Percentiles rank a stretch among this genome's conserved stretches.
phyloP scores from a whole-genome alignment of 2,888 invertebrate species.

The Hylaea fasciaria region DNA sequence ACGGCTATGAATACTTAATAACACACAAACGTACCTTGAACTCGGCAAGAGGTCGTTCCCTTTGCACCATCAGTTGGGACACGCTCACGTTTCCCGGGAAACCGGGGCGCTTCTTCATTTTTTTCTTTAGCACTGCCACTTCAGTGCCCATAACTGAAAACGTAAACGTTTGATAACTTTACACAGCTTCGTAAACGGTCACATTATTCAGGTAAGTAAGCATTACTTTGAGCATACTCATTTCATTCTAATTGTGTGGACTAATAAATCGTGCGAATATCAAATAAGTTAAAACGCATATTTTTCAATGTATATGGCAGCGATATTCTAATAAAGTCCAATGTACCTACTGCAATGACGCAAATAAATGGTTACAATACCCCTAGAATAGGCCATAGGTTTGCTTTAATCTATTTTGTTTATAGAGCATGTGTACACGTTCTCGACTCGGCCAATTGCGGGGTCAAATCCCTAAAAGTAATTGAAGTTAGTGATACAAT shows the following conservation, averaged over 20 bases:
- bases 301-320: no score
- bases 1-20: constrained; percentile 65
- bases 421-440: constrained; percentile 32
- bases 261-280: constrained; percentile 5
- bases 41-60: constrained; percentile 85
- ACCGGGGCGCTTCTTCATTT: constrained; percentile 86
- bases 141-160: constrained; percentile 72
- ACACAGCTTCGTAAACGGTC: constrained; percentile 28
- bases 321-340: constrained; percentile 21
- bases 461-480: constrained; percentile 44
- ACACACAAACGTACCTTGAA: constrained; percentile 69
- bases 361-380: constrained; percentile 13
- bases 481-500: constrained; percentile 44
- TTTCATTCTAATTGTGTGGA: no score
- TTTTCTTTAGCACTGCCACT: constrained; percentile 83
- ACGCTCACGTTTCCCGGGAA: constrained; percentile 86
- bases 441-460: constrained; percentile 33
- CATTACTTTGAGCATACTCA: constrained; percentile 13
- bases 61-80: constrained; percentile 87
- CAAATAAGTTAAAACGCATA: no score
- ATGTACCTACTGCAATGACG: constrained; percentile 25
- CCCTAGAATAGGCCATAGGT: constrained; percentile 19
- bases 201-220: constrained; percentile 17
- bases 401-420: constrained; percentile 31
- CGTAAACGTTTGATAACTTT: constrained; percentile 36